Evolutionary conservation across 2,113 vertebrate species (phyloP).

Genomic region (Pitta sordida): DNA sequence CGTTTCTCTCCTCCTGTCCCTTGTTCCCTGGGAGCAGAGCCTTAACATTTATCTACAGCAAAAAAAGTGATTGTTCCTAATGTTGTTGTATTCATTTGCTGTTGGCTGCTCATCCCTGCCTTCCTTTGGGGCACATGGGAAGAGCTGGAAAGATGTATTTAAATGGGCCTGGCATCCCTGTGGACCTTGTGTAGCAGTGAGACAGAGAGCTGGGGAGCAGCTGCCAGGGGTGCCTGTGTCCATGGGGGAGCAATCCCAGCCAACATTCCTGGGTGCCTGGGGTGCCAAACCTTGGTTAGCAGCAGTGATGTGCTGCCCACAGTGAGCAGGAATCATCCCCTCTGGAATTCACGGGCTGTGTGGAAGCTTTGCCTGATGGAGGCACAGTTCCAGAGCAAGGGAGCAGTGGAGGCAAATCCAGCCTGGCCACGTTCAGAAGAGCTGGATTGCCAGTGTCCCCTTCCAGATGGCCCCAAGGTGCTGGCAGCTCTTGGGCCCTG

Average conservation of each 20-base stretch:
- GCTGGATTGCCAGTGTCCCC: background rate
- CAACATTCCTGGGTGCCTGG: background rate
- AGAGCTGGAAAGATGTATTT: background rate
- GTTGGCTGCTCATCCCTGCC: background rate
- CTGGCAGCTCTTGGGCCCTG: background rate
- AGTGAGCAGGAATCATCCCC: background rate
- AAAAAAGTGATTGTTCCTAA: background rate
- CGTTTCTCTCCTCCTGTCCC: accelerated
- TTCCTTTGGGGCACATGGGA: background rate
- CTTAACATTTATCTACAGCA: background rate
- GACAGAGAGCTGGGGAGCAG: background rate
- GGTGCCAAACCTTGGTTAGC: background rate
- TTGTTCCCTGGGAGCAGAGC: no score
- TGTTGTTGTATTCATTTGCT: background rate
- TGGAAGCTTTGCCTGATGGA: background rate
- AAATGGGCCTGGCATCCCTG: background rate
- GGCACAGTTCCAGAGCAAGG: background rate
- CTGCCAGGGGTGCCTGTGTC: background rate
- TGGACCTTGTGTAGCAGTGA: background rate
- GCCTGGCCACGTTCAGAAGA: accelerated
- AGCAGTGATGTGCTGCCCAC: background rate
- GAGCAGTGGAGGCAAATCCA: background rate
- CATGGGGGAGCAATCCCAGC: background rate
- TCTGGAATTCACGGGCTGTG: background rate
- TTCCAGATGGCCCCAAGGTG: background rate